These are phyloP conservation scores for Osmoderma eremita DNA, from an alignment of 2,888 invertebrate species.

Conservation along the genomic window DNA sequence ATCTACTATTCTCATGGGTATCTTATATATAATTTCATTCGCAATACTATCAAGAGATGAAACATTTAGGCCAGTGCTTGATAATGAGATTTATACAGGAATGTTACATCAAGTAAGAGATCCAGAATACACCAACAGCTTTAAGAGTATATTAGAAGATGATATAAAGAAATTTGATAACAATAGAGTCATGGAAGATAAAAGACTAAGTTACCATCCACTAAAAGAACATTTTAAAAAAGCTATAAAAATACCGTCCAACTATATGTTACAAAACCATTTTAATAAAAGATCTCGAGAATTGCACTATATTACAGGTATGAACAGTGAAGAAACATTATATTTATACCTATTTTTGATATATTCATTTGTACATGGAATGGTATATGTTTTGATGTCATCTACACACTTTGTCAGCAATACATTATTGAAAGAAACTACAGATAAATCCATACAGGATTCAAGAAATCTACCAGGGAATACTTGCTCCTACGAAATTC, in stretches of 20 bases:
- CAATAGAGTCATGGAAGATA: not conserved
- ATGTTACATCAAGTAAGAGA: not conserved
- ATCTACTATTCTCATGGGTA: conserved; percentile 56
- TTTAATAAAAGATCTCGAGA: not conserved
- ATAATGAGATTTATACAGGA: not conserved
- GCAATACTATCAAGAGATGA: conserved; percentile 4
- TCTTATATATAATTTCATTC: conserved; percentile 53
- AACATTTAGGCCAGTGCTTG: not conserved
- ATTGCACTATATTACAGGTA: not conserved
- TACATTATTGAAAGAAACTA: not conserved
- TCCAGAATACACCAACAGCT: conserved; percentile 22
- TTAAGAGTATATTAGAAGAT: conserved; percentile 4
- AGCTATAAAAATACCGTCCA: conserved; percentile 8
- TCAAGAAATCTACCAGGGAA: not conserved
- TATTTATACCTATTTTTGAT: conserved; percentile 56
- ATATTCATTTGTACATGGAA: conserved; percentile 57
- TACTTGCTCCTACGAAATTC: too few relatives aligned
- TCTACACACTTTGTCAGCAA: conserved; percentile 47
- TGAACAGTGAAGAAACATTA: conserved; percentile 47
- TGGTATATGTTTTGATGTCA: conserved; percentile 54
- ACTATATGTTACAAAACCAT: not conserved
- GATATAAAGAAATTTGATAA: not conserved
- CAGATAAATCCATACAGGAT: conserved; percentile 4
- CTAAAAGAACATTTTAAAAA: conserved; percentile 17
- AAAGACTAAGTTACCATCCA: not conserved